phyloP scores from a whole-genome alignment of 2,797 vertebrate genomes.

The Emydoidea blandingii region DNA sequence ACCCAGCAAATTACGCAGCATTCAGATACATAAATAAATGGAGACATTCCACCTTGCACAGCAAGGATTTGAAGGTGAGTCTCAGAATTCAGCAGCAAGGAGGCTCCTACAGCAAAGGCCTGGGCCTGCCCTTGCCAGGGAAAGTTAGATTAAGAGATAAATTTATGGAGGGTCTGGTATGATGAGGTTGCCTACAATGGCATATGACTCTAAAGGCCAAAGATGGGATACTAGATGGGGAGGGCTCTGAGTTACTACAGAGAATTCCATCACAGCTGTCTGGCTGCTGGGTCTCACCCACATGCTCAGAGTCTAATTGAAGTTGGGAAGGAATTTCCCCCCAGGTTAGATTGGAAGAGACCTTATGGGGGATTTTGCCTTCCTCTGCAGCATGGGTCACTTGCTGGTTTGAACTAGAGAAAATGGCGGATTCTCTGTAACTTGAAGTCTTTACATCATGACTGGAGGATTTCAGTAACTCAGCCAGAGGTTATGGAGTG shows the following conservation, averaged over 20 bases:
- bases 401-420: no score
- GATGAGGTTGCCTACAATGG: background rate
- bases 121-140: accelerated
- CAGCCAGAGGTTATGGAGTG: no score
- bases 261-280: background rate
- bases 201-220: background rate
- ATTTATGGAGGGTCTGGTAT: background rate
- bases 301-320: no score
- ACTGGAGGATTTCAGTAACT: no score
- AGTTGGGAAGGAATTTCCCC: no score
- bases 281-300: no score
- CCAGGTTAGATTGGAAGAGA: no score
- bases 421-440: no score
- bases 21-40: background rate
- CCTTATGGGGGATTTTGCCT: no score
- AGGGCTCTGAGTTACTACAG: background rate
- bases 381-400: no score
- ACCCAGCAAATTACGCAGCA: background rate
- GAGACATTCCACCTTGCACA: background rate
- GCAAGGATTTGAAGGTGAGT: background rate
- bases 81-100: background rate
- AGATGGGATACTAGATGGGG: background rate
- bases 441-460: no score
- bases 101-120: accelerated
- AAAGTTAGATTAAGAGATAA: background rate